Conservation (phyloP, 1,140 invertebrate species). For the Drosophila subpulchrella region DNA sequence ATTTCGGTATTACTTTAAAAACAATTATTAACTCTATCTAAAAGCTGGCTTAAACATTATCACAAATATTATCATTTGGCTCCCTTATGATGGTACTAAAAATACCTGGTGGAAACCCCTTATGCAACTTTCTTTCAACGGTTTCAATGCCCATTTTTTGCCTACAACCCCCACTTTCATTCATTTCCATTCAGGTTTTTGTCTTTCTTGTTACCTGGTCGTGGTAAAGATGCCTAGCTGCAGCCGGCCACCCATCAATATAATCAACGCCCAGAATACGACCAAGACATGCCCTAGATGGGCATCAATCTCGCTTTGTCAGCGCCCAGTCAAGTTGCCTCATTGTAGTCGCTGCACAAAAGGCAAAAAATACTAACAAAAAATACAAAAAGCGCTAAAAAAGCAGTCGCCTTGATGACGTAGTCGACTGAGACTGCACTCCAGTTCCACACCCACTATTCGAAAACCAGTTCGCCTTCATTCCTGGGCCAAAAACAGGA, state of each 20-base stretch:
- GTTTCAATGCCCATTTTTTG: neutral
- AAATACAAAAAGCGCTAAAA: constrained; percentile 29
- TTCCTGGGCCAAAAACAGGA: constrained; percentile 72
- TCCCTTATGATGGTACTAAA: neutral
- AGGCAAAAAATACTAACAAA: neutral
- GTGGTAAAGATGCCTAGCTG: constrained; percentile 3
- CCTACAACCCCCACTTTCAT: neutral
- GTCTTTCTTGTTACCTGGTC: constrained; percentile 43
- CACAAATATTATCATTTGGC: neutral
- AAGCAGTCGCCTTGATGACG: constrained; percentile 66
- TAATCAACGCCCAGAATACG: constrained; percentile 53
- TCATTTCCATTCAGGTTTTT: constrained; percentile 14
- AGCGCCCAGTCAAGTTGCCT: constrained; percentile 72
- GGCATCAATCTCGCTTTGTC: constrained; percentile 77
- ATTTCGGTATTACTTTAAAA: too few relatives aligned
- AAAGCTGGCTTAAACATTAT: neutral
- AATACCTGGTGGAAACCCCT: neutral
- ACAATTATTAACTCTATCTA: too few relatives aligned
- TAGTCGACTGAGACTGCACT: constrained; percentile 51
- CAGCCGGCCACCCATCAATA: constrained; percentile 32
- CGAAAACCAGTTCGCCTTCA: constrained; percentile 66
- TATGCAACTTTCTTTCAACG: neutral
- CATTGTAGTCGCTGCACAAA: constrained; percentile 62
- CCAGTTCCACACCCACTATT: constrained; percentile 61
- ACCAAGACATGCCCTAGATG: constrained; percentile 55